These are phyloP conservation scores for Dendropsophus ebraccatus DNA, from an alignment of 2,113 vertebrate species.

Conservation along the genomic window DNA sequence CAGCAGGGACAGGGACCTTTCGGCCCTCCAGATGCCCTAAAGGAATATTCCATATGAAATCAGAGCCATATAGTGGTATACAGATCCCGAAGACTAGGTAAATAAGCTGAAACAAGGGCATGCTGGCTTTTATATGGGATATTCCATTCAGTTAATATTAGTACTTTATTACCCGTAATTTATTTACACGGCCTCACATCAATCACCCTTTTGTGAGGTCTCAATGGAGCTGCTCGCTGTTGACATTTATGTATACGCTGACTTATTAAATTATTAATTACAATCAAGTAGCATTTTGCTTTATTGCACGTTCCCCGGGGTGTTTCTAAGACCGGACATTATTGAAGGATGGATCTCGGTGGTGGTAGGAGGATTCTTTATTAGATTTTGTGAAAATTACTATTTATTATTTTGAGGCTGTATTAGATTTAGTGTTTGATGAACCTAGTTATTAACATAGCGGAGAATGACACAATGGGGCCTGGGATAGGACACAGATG, in stretches of 20 bases:
- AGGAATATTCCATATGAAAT: background rate
- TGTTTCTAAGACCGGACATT: background rate
- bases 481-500: background rate
- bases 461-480: background rate
- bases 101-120: background rate
- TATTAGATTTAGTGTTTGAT: background rate
- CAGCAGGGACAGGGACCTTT: too few relatives aligned
- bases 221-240: background rate
- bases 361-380: background rate
- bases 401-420: background rate
- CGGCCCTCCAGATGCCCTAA: too few relatives aligned
- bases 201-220: slow-evolving; percentile 2
- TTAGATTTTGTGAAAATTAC: background rate
- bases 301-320: background rate
- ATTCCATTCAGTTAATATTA: background rate
- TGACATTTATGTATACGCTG: slow-evolving; percentile 21
- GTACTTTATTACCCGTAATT: background rate
- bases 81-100: background rate
- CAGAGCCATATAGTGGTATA: background rate
- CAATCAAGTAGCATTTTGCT: background rate
- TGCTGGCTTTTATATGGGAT: background rate
- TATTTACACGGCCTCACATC: background rate
- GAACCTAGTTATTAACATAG: background rate
- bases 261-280: slow-evolving; percentile 28
- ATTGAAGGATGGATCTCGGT: background rate